Percentiles rank a stretch among this genome's conserved stretches.
Conservation (phyloP, 2,888 invertebrate species). For the Mimas tiliae region DNA sequence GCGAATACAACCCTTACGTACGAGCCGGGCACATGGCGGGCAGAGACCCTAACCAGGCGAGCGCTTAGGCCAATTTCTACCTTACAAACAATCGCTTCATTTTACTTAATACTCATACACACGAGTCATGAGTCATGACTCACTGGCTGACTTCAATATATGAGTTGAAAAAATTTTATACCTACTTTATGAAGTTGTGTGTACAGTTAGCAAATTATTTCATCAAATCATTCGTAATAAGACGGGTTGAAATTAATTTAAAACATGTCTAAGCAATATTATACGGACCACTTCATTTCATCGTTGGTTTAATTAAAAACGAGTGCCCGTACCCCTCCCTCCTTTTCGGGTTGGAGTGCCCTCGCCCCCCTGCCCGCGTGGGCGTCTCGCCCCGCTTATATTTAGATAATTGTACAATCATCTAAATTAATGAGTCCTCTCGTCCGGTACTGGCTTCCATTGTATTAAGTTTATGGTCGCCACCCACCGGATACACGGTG, state of each 20-base stretch:
- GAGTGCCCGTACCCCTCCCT: slow-evolving; percentile 82
- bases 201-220: slow-evolving; percentile 46
- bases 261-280: slow-evolving; percentile 85
- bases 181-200: background rate
- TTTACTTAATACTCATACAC: background rate
- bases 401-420: slow-evolving; percentile 86
- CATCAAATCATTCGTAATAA: slow-evolving; percentile 67
- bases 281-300: slow-evolving; percentile 85
- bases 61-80: slow-evolving; percentile 33
- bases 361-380: slow-evolving; percentile 76
- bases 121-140: slow-evolving; percentile 8
- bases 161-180: background rate
- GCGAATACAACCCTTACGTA: slow-evolving; percentile 70
- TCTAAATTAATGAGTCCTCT: slow-evolving; percentile 85
- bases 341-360: slow-evolving; percentile 80
- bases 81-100: slow-evolving; percentile 14
- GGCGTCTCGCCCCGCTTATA: slow-evolving; percentile 83
- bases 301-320: slow-evolving; percentile 85
- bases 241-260: slow-evolving; percentile 80
- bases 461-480: slow-evolving; percentile 75
- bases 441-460: slow-evolving; percentile 81
- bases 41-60: background rate
- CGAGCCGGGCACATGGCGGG: slow-evolving; percentile 25
- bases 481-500: slow-evolving; percentile 67
- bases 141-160: background rate